Evolutionary conservation across 2,113 vertebrate genomes (phyloP).

Genomic region (Dinomys branickii): DNA sequence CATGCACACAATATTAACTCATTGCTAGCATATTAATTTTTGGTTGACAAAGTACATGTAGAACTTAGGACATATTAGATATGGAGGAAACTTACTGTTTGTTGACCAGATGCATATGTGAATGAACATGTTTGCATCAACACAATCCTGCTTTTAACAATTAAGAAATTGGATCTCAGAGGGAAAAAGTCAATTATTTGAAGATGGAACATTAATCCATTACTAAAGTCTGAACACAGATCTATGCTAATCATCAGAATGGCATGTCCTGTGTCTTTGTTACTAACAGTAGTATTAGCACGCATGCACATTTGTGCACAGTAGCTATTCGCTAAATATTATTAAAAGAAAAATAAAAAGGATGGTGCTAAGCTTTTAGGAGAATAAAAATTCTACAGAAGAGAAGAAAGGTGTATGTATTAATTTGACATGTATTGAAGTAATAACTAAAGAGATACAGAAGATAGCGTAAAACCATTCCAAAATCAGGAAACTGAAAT

Average conservation of each 20-base stretch:
- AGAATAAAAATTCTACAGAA: neutral
- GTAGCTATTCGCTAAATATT: neutral
- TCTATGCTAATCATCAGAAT: neutral
- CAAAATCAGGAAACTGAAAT: neutral
- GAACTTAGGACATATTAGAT: neutral
- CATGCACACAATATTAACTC: neutral
- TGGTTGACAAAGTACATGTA: neutral
- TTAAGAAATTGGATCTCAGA: neutral
- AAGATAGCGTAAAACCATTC: neutral
- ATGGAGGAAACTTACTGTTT: neutral
- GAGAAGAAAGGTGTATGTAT: neutral
- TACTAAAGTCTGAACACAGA: neutral
- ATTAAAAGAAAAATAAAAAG: neutral
- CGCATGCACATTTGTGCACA: neutral
- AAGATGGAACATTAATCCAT: neutral
- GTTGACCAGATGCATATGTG: neutral
- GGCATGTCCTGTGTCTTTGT: neutral
- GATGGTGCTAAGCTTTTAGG: neutral
- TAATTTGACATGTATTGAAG: neutral
- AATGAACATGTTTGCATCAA: neutral
- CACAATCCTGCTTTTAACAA: neutral
- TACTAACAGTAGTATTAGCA: neutral
- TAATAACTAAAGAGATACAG: neutral
- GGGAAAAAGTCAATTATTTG: conserved; percentile 8
- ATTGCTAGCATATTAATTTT: conserved; percentile 11